Evolutionary conservation across 1,140 invertebrate species (phyloP).

Genomic region (Daktulosphaira vitifoliae): DNA sequence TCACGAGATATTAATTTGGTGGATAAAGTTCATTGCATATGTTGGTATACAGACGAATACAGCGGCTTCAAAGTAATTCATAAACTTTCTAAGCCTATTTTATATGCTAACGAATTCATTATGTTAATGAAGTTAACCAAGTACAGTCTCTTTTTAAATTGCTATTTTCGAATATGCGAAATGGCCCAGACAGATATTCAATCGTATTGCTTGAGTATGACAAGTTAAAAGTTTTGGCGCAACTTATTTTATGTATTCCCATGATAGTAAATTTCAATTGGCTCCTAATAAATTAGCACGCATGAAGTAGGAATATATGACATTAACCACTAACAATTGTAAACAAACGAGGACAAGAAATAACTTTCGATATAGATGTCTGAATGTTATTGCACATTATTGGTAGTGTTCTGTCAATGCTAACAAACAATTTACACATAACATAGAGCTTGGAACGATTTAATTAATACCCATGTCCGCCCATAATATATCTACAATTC

Average conservation of each 20-base stretch:
- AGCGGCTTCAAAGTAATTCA: conserved; percentile 4
- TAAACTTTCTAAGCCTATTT: conserved; percentile 23
- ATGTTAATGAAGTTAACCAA: conserved; percentile 13
- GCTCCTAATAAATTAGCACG: too few relatives aligned
- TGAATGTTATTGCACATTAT: too few relatives aligned
- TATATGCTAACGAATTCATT: conserved; percentile 29
- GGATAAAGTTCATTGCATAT: not conserved
- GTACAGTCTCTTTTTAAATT: conserved; percentile 14
- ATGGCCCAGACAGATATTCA: not conserved
- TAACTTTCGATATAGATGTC: too few relatives aligned
- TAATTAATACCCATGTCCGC: conserved; percentile 12
- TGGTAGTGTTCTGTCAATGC: too few relatives aligned
- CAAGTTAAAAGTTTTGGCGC: not conserved
- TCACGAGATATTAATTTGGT: conserved; percentile 1
- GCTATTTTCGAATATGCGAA: not conserved
- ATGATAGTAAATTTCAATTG: too few relatives aligned
- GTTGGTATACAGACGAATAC: not conserved
- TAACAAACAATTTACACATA: not conserved
- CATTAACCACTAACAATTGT: too few relatives aligned
- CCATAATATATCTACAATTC: not conserved
- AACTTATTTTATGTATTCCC: too few relatives aligned
- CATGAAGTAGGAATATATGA: too few relatives aligned
- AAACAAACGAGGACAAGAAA: too few relatives aligned
- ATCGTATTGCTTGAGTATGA: not conserved
- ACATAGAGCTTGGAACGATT: conserved; percentile 4